Base-by-base conservation (phyloP, 2,113 vertebrate genomes). In the Phycodurus eques region DNA sequence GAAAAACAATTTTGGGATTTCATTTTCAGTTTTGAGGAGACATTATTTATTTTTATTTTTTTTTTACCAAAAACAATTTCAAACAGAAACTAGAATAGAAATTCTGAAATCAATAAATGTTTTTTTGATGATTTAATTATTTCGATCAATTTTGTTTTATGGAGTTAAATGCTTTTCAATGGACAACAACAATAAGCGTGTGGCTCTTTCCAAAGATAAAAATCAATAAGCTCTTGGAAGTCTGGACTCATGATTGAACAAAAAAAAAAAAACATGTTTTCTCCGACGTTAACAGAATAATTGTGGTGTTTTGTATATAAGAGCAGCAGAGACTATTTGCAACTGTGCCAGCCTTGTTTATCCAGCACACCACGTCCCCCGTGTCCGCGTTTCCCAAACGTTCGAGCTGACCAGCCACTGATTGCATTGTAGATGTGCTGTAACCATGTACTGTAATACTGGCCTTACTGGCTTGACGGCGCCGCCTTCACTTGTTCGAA, bases 391-490 rank as follows among this genome's bases (percentile, higher is more conserved):
- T 68, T 69, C 33, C 33, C 15, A 64, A 82, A 78, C 68, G 65
- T 53, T 70, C 31, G 22, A 53, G 59, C 6, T 4, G 8, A 56
- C 13, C 63, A 72, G 75, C 12, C 20, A 54, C 70, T 70, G 68
- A 63, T 68, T 44, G 72, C 68, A 20, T 81, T 78, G 15, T 46
- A 67, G 44, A 75, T 77, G 67, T 53, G 53, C 19, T 54, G 33
- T 47, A 72, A 70, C 67, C 62, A 78, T 88, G 82, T 85, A 82
- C 80, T 75, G 60, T 80, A 66, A 77, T 81, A 84, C 81, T 75
- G 76, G 81, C 67, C 88, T 83, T 89, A 88, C 80, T 88, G 63
- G 15, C 63, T 47, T 22, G 62, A 43, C 15, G 22, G 59, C 35
- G 59, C 59, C 59, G 59, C 59, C 59, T 61, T 60, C 14, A 60